phyloP scores from a whole-genome alignment of 2,888 invertebrate genomes.

The Andrena minutula region DNA sequence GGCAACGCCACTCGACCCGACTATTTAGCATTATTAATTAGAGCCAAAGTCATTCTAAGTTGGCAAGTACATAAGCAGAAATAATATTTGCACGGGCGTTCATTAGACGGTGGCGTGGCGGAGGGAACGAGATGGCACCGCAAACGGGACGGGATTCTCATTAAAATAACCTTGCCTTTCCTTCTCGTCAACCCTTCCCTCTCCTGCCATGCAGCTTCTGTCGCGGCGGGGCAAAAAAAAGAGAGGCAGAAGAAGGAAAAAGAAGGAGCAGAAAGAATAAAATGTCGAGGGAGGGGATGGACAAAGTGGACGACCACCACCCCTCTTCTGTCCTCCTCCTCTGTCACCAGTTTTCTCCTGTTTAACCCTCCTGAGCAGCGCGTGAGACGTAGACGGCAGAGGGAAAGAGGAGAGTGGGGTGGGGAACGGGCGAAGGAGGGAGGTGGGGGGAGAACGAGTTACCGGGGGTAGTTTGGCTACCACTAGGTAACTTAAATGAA shows the following conservation, averaged over 20 bases:
- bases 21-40: slow-evolving; percentile 84
- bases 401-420: slow-evolving; percentile 25
- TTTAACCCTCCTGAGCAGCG: slow-evolving; percentile 11
- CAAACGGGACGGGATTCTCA: slow-evolving; percentile 83
- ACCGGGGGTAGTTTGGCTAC: slow-evolving; percentile 76
- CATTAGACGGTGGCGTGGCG: slow-evolving; percentile 82
- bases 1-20: slow-evolving; percentile 41
- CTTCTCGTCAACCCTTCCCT: slow-evolving; percentile 53
- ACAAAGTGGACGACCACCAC: slow-evolving; percentile 59
- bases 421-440: slow-evolving; percentile 9
- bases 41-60: slow-evolving; percentile 83
- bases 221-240: slow-evolving; percentile 24
- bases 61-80: slow-evolving; percentile 84
- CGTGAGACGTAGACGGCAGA: slow-evolving; percentile 31
- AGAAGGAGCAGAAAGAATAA: slow-evolving; percentile 47
- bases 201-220: slow-evolving; percentile 4
- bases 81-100: slow-evolving; percentile 84
- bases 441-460: slow-evolving; percentile 59
- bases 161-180: slow-evolving; percentile 82
- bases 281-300: slow-evolving; percentile 52
- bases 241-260: slow-evolving; percentile 32
- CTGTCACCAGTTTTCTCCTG: slow-evolving; percentile 30
- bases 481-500: slow-evolving; percentile 79
- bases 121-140: slow-evolving; percentile 75
- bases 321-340: slow-evolving; percentile 14